Evolutionary conservation across 2,113 vertebrate genomes (phyloP).

Genomic region (Equus quagga): DNA sequence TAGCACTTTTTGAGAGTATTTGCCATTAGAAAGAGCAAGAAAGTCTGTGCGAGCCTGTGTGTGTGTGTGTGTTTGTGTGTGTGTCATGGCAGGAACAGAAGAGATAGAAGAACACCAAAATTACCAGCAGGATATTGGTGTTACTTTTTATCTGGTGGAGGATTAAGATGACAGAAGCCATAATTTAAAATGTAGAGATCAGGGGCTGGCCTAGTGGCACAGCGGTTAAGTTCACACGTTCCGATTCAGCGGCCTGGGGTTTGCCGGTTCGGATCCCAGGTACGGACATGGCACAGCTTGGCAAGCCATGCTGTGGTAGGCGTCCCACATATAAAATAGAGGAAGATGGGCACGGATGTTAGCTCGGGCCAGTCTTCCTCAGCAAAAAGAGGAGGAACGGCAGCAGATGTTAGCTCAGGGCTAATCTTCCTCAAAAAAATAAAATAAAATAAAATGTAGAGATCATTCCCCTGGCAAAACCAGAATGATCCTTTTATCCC

Average conservation of each 20-base stretch:
- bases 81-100: not conserved
- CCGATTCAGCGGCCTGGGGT: no score
- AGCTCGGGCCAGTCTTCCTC: no score
- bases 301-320: no score
- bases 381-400: no score
- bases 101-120: not conserved
- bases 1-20: not conserved
- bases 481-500: not conserved
- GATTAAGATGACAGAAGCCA: conserved; percentile 35
- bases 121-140: conserved; percentile 28
- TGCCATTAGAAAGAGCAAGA: not conserved
- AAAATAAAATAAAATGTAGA: conserved; percentile 18
- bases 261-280: no score
- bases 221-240: no score
- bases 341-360: no score
- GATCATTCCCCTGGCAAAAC: not conserved
- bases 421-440: no score
- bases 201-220: not conserved
- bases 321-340: no score
- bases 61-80: not conserved
- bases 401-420: no score
- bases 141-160: conserved; percentile 53
- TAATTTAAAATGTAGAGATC: conserved; percentile 50
- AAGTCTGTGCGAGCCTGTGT: not conserved
- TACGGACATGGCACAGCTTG: no score